Base-by-base conservation (phyloP, 2,888 invertebrate genomes). In the Sinodicranocentrus sp. region DNA sequence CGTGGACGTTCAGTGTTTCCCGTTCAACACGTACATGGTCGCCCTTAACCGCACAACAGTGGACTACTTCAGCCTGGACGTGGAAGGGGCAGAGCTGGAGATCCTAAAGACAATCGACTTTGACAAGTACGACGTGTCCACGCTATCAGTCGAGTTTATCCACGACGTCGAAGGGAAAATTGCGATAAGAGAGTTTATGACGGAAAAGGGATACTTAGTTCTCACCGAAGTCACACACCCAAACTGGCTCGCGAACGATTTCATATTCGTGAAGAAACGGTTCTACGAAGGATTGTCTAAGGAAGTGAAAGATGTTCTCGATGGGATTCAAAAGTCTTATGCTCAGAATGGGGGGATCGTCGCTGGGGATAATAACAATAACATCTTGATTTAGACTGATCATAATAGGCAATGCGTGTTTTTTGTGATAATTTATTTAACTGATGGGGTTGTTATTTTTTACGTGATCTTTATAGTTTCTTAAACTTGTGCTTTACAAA, bases 41-140 rank as follows among this genome's bases (percentile, higher is more conserved):
- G 52, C 92, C 0, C 89, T 92, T n/a, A 91, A 91, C 82, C 88
- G 90, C 25, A 91, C 91, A n/a, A 89, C 90, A 0, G 89, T 93
- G 2, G 92, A 93, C 89, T 92, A 92, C 88, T 92, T 93, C 86
- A 92, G 92, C 87, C 90, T 93, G 23, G 93, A 93, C 87, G 91
- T 93, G 13, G 92, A 93, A 87, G 93, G 93, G 0, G 90, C 90
- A 52, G 93, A 93, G 89, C 89, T 92, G 19, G 90, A 91, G 6
- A 91, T 93, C 15, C 89, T 93, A 17, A 90, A 91, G 87, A 92
- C 92, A 1, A 91, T 93, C 87, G 92, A 92, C 8, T 92, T 92
- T 87, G 90, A 92, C 59, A 90, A 90, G 73, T 89, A 92, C 8
- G 90, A 92, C 83, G 92, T 93, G 48, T 90, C 90, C 89, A 86